Evolutionary conservation across 2,797 vertebrate genomes (phyloP), one percentile per base, ranked within the genome.

Genomic region (Pygocentrus nattereri): DNA sequence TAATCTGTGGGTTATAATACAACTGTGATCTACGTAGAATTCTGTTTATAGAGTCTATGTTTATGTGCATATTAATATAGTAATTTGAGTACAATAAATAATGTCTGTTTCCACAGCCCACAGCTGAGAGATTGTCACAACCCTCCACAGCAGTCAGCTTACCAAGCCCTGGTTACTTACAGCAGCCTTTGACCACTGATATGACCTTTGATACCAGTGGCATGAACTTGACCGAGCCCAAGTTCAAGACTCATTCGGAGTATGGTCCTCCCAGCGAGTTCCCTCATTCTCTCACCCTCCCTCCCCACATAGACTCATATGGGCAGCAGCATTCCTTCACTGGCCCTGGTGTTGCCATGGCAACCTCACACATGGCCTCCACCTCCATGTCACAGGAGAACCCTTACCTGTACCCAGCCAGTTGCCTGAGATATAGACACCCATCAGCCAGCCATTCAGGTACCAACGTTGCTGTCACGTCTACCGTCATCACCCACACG

Each of bases 401-500:
- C 18, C 88, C 88, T 0, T 95, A 95, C 84, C 76, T 94, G 1
- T 88, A 93, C 68, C 91, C 93, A 0, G 41, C 86, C 3, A 88
- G 92, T 0, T 92, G 77, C 76, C 88, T 95, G 64, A 96, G 93
- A 82, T 94, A 96, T n/a, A 90, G 94, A 67, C 74, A 82, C 18
- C 3, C 76, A 50, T 95, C 70, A 69, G 25, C 93, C 47, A 27
- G 89, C 70, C 87, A 93, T 0, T 74, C 87, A 47, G 73, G 71
- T 41, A 64, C 79, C 84, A 79, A 71, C 21, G 7, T 11, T 0
- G 67, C 81, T 58, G 50, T 54, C 31, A 90, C 92, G 12, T 89
- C 92, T 84, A 90, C 90, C 0, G 89, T 95, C 82, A 93, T 95
- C 41, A 89, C 92, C 23, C 93, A 90, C 88, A 92, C 94, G 0